Conservation (phyloP, 1,140 invertebrate genomes). For the Myzus persicae region DNA sequence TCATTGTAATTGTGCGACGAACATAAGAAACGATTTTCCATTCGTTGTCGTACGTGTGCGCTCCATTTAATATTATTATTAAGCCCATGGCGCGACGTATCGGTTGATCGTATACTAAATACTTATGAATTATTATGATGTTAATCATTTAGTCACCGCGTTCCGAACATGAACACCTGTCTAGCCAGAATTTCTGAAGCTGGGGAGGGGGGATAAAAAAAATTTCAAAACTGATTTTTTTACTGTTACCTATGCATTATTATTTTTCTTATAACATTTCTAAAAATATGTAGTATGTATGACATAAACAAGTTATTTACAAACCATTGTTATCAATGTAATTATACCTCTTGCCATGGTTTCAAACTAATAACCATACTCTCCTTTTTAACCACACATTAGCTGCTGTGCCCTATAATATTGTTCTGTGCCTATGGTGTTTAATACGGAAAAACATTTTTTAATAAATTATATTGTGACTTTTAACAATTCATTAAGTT, state of each 20-base stretch:
- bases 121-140: no score
- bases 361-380: neutral
- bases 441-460: neutral
- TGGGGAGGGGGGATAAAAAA: neutral
- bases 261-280: no score
- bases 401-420: neutral
- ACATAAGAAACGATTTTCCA: neutral
- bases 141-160: neutral
- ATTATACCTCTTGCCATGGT: neutral
- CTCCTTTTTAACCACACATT: neutral
- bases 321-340: neutral
- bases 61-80: neutral
- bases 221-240: neutral
- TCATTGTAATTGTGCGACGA: neutral
- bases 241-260: neutral
- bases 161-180: neutral
- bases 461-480: no score
- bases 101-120: neutral
- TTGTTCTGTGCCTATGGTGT: neutral
- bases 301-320: no score
- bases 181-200: neutral
- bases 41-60: neutral
- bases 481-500: neutral
- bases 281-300: neutral
- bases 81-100: neutral